phyloP scores from a whole-genome alignment of 2,888 invertebrate species.

The Caenorhabditis becei region DNA sequence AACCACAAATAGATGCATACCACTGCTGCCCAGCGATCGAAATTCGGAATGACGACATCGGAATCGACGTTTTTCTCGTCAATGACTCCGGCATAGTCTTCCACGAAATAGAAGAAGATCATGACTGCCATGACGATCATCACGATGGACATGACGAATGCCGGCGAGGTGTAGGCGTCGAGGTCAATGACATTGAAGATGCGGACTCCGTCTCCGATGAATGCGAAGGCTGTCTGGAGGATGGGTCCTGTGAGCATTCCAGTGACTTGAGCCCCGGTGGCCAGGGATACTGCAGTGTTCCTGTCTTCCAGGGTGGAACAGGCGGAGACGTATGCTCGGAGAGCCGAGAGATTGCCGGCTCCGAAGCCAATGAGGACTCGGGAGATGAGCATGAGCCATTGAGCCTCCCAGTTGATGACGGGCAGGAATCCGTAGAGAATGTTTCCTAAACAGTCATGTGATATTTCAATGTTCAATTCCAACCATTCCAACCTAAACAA shows the following conservation, averaged over 20 bases:
- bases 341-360: conserved; percentile 61
- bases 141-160: conserved; percentile 46
- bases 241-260: conserved; percentile 64
- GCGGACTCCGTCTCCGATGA: conserved; percentile 50
- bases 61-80: conserved; percentile 59
- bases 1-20: conserved; percentile 67
- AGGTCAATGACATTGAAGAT: conserved; percentile 51
- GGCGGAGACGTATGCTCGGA: conserved; percentile 59
- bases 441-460: conserved; percentile 34
- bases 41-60: conserved; percentile 64
- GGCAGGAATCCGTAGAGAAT: conserved; percentile 61
- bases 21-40: conserved; percentile 56
- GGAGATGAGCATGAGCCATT: conserved; percentile 62
- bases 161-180: conserved; percentile 62
- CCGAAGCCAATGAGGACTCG: conserved; percentile 62
- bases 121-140: conserved; percentile 49
- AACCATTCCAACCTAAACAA: conserved; percentile 27
- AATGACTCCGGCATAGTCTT: conserved; percentile 69
- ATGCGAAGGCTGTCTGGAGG: conserved; percentile 52
- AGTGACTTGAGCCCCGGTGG: conserved; percentile 61
- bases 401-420: conserved; percentile 50
- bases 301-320: conserved; percentile 60
- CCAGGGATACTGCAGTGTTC: conserved; percentile 56
- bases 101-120: conserved; percentile 59
- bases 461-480: too few relatives aligned